Base-by-base conservation (phyloP, 2,888 invertebrate species). In the Sepioteuthis lessoniana region DNA sequence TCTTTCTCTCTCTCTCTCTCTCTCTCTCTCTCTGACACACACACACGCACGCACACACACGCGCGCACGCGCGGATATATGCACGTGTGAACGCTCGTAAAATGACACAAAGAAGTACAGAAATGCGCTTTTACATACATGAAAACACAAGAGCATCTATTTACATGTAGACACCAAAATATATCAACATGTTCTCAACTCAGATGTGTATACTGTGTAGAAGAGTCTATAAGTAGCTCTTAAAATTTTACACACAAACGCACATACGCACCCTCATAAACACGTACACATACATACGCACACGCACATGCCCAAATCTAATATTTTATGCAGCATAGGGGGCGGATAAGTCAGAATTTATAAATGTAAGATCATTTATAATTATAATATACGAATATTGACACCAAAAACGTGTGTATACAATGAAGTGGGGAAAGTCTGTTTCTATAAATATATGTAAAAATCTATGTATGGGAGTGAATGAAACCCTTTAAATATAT, bases 381-480 rank as follows among this genome's bases (percentile, higher is more conserved):
- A 76, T 76, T 76, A n/a, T 76, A 31, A 76, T 76, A 76, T 76
- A 76, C 76, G 76, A 76, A n/a, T 76, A 76, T 13, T 76, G 76
- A 76, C 76, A 55, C 55, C 55, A 76, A 76, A n/a, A 76, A 76
- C 76, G n/a, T n/a, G 76, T n/a, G 76, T 76, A 76, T 76, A 76
- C 31, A 76, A 76, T 76, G 76, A 76, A 31, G n/a, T 76, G 13
- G 31, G 13, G 76, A 10, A 31, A n/a, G n/a, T 13, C 8, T 76
- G 7, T 76, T n/a, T 76, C 76, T 76, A 76, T 76, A n/a, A n/a
- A 16, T 76, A n/a, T n/a, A n/a, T 13, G 31, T 31, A 76, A 76
- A 1, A n/a, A 76, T 4, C 13, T 13, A 76, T 8, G 8, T 76
- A 0, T 8, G 16, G n/a, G 76, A 76, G 10, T 31, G 76, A 76